Percentiles rank a stretch among this genome's conserved stretches.
Conservation (phyloP, 1,140 invertebrate species). For the Drosophila funebris region DNA sequence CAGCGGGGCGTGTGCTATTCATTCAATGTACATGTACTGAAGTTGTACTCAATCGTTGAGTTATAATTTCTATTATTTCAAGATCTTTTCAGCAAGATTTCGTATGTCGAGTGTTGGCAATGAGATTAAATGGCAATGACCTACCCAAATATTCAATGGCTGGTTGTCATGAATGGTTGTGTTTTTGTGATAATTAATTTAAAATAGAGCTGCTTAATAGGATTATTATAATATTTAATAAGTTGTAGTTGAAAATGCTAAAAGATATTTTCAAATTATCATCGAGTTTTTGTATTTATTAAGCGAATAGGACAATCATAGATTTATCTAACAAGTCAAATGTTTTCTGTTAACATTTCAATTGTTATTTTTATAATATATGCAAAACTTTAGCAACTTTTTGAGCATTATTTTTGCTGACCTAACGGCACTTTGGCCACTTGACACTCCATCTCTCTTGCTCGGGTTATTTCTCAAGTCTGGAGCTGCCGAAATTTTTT, state of each 20-base stretch:
- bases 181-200: background rate
- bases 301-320: too few species aligned
- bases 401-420: constrained; percentile 36
- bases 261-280: too few species aligned
- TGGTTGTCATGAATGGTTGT: constrained; percentile 30
- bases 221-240: too few species aligned
- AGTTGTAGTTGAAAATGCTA: too few species aligned
- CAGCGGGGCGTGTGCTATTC: constrained; percentile 15
- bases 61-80: background rate
- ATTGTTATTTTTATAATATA: constrained; percentile 42
- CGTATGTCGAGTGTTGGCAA: constrained; percentile 1
- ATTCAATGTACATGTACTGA: background rate
- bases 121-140: constrained; percentile 39
- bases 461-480: background rate
- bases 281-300: too few species aligned
- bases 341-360: too few species aligned
- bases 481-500: constrained; percentile 54
- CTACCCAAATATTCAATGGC: constrained; percentile 34
- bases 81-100: constrained; percentile 13
- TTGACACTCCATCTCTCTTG: constrained; percentile 37
- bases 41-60: background rate
- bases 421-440: constrained; percentile 66
- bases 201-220: too few species aligned
- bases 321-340: too few species aligned
- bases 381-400: constrained; percentile 48